Evolutionary conservation across 2,797 vertebrate species (phyloP), one percentile per base, ranked within the genome.

Genomic region (Halcyon chelicuti): DNA sequence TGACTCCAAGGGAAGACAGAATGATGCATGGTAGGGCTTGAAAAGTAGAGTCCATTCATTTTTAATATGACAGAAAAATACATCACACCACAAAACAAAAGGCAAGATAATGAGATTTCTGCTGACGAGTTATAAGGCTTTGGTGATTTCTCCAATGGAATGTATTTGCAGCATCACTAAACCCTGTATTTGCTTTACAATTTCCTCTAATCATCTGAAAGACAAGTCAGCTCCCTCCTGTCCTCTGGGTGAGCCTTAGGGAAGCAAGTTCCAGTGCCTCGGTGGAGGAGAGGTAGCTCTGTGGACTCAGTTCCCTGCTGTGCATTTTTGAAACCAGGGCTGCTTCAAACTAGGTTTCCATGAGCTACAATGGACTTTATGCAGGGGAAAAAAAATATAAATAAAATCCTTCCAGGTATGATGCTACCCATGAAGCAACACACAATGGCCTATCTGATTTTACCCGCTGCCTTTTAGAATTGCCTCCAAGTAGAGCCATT

Each of bases 61-160:
- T 97, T 97, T 96, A 96, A 97, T 88, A 90, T 91, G 96, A 97
- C 95, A 97, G 97, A 93, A 96, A 91, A 96, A 97, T 96, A 93
- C 58, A 97, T 97, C 97, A 97, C 90, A 39, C 68, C 55, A 51
- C 29, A 60, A 96, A 90, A 94, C 91, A 93, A 97, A 96, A 96
- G 92, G 90, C 84, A 91, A 71, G 88, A 84, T 96, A 97, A 98
- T 96, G 94, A 97, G 96, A 96, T 97, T 96, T 93, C 86, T 78
- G 10, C 68, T 73, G 77, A 63, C 72, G 81, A 91, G 78, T 77
- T 93, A 66, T 23, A 84, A 93, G 82, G 75, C 39, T 11, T 35
- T 88, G 21, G 37, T 65, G 93, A 61, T 35, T 78, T 40, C 83
- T 73, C 28, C 71, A 76, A 33, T 9, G 2, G 46, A 68, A 55